phyloP scores from a whole-genome alignment of 2,888 invertebrate species.

The Meiosimyza platycephala region DNA sequence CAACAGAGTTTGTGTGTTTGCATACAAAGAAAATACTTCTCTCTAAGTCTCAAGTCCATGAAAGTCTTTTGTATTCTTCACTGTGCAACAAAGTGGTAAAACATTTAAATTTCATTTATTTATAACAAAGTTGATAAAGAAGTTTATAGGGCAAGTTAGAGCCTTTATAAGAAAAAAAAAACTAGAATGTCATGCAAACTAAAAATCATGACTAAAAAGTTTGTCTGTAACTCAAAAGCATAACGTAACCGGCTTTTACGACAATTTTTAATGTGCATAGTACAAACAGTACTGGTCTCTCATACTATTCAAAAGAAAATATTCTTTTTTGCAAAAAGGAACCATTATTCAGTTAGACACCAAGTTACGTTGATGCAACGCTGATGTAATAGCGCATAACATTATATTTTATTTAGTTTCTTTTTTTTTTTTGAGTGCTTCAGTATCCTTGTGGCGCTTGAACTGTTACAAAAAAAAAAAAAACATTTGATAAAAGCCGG shows the following conservation, averaged over 20 bases:
- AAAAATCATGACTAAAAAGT: too few relatives aligned
- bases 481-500: constrained; percentile 46
- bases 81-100: neutral
- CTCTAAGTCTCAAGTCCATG: too few relatives aligned
- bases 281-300: constrained; percentile 26
- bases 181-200: too few relatives aligned
- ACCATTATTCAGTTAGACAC: constrained; percentile 15
- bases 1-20: too few relatives aligned
- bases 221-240: neutral
- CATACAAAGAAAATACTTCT: too few relatives aligned
- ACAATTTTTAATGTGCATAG: neutral
- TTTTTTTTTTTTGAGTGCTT: constrained; percentile 17
- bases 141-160: constrained; percentile 2
- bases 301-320: constrained; percentile 16
- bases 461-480: constrained; percentile 29
- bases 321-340: neutral
- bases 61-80: neutral
- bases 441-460: constrained; percentile 9
- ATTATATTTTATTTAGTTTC: constrained; percentile 14
- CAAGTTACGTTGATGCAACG: constrained; percentile 22
- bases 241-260: constrained; percentile 19
- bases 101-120: neutral
- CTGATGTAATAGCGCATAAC: constrained; percentile 45
- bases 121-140: neutral
- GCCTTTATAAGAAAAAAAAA: too few relatives aligned